Evolutionary conservation across 2,797 vertebrate genomes (phyloP).

Genomic region (Geotrypetes seraphini): DNA sequence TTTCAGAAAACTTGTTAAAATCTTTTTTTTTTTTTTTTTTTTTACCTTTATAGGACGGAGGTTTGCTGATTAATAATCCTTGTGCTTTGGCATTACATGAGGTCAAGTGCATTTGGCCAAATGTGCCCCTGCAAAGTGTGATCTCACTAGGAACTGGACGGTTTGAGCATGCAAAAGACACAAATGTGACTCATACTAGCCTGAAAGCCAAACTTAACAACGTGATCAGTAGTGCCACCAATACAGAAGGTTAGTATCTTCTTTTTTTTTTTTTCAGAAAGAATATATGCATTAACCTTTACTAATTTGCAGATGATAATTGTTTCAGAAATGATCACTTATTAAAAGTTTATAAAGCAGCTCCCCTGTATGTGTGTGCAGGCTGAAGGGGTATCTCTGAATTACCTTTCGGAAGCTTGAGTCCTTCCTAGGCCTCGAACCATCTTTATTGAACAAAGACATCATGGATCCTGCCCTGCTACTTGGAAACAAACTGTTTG

Average conservation of each 20-base stretch:
- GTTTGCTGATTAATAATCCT: conserved; percentile 90
- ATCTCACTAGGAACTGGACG: conserved; percentile 86
- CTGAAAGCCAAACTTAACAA: conserved; percentile 84
- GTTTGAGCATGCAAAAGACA: conserved; percentile 63
- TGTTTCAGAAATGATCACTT: no score
- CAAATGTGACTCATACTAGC: conserved; percentile 69
- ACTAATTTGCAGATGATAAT: no score
- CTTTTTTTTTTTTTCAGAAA: background rate
- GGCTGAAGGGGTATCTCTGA: no score
- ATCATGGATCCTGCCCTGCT: no score
- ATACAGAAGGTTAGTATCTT: conserved; percentile 79
- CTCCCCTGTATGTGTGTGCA: no score
- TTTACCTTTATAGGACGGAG: conserved; percentile 82
- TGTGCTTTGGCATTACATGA: conserved; percentile 86
- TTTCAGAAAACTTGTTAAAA: no score
- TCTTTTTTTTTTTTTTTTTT: conserved; percentile 7
- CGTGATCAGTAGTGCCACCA: conserved; percentile 92
- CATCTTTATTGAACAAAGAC: no score
- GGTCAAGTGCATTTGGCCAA: conserved; percentile 87
- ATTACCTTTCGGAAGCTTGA: no score
- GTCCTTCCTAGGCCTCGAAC: no score
- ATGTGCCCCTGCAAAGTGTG: conserved; percentile 78
- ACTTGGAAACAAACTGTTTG: no score
- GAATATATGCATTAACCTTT: no score
- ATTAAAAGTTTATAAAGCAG: no score